These are phyloP conservation scores for Pongo pygmaeus DNA, from an alignment of 2,113 vertebrate species.

Conservation along the genomic window DNA sequence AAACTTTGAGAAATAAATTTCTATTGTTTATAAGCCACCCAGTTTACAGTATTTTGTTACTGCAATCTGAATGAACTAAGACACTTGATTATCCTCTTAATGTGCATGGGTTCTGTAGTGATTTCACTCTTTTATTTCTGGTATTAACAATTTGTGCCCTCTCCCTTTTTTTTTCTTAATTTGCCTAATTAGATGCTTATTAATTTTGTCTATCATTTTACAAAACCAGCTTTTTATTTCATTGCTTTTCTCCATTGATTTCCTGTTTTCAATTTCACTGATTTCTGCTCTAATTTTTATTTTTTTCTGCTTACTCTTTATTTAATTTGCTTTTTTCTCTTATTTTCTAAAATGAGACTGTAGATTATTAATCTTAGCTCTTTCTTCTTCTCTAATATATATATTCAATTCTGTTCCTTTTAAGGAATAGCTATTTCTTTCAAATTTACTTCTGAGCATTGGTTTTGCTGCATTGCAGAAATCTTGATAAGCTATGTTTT, in stretches of 20 bases:
- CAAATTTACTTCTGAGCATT: background rate
- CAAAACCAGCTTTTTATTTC: background rate
- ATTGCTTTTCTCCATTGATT: background rate
- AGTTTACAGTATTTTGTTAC: background rate
- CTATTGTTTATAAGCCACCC: background rate
- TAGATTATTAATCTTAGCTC: background rate
- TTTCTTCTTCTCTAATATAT: background rate
- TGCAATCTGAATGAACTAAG: background rate
- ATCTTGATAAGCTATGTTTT: background rate
- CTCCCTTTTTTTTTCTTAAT: background rate
- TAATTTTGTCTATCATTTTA: background rate
- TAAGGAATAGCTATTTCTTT: background rate
- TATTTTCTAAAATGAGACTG: background rate
- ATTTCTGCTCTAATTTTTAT: background rate
- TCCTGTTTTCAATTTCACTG: background rate
- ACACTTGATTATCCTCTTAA: background rate
- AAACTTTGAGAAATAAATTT: background rate
- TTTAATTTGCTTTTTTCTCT: background rate
- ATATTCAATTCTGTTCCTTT: background rate
- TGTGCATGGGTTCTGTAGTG: background rate
- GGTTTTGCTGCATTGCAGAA: background rate
- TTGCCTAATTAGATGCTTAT: background rate
- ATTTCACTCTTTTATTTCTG: background rate
- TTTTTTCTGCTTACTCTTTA: background rate
- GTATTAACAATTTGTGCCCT: background rate